These are phyloP conservation scores for Pammene fasciana DNA, from an alignment of 2,888 invertebrate species.

Conservation along the genomic window DNA sequence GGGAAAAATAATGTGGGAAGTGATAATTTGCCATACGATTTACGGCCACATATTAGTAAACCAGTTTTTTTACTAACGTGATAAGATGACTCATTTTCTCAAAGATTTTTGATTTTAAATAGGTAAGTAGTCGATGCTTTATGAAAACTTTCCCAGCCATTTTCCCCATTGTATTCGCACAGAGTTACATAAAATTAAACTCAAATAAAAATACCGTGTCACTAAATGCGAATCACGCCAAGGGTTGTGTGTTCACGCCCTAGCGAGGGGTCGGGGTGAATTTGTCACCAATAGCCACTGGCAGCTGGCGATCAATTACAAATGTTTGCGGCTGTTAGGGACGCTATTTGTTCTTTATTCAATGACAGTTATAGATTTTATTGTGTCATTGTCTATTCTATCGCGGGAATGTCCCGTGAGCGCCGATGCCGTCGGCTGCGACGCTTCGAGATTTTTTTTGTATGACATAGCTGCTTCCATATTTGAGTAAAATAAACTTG, in stretches of 20 bases:
- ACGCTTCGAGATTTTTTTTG: conserved; percentile 1
- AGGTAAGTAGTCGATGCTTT: not conserved
- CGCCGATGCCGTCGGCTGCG: not conserved
- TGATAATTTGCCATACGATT: no score
- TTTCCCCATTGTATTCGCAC: not conserved
- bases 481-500: not conserved
- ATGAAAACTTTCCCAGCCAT: not conserved
- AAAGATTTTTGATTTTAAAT: no score
- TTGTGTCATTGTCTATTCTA: conserved; percentile 50
- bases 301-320: conserved; percentile 73
- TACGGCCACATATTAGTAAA: no score
- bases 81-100: no score
- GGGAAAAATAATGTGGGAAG: no score
- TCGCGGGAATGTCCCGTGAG: conserved; percentile 8
- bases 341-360: conserved; percentile 75
- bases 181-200: conserved; percentile 4
- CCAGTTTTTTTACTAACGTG: no score
- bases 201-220: conserved; percentile 53
- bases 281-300: conserved; percentile 73
- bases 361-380: conserved; percentile 74
- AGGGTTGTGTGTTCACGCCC: conserved; percentile 63
- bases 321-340: conserved; percentile 78
- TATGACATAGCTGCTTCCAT: not conserved
- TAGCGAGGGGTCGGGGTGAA: conserved; percentile 68
- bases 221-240: conserved; percentile 45